A percentile compares a stretch with the other conserved stretches of the same genome.
phyloP scores from a whole-genome alignment of 2,888 invertebrate genomes.

The Lithophane semibrunnea region DNA sequence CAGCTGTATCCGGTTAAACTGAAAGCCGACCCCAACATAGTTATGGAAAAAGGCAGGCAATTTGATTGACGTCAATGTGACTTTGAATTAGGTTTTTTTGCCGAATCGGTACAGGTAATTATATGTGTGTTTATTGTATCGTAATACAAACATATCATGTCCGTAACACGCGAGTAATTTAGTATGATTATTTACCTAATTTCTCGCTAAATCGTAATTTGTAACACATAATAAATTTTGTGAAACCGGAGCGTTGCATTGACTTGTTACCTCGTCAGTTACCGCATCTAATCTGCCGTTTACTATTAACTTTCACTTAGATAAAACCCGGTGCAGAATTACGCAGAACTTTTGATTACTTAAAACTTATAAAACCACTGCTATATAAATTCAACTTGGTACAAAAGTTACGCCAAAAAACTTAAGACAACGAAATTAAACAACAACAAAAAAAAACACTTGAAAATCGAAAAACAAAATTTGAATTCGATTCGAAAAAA shows the following conservation, averaged over 20 bases:
- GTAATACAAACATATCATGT: not conserved
- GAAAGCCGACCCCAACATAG: too few species aligned
- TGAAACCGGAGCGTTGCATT: constrained; percentile 21
- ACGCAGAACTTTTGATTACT: constrained; percentile 15
- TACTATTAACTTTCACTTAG: constrained; percentile 49
- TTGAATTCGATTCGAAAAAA: constrained; percentile 54
- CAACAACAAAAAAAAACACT: constrained; percentile 20
- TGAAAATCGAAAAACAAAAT: not conserved
- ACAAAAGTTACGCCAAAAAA: constrained; percentile 2
- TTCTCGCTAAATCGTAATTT: constrained; percentile 11
- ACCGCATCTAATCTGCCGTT: constrained; percentile 45
- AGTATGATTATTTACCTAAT: constrained; percentile 1
- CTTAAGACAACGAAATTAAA: not conserved
- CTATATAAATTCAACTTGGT: not conserved
- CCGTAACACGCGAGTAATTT: not conserved
- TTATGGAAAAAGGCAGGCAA: too few species aligned
- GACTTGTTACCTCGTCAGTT: constrained; percentile 25
- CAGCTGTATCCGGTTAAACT: too few species aligned
- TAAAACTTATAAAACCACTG: constrained; percentile 11
- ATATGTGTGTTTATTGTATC: not conserved
- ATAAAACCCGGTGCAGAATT: constrained; percentile 3
- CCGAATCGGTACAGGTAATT: not conserved
- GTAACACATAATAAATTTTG: constrained; percentile 8
- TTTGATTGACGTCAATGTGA: not conserved
- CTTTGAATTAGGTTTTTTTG: not conserved